Evolutionary conservation across 30 jellyfish, hydroid and myxozoan species (phyloP).

Genomic region (Chironex yamaguchii): DNA sequence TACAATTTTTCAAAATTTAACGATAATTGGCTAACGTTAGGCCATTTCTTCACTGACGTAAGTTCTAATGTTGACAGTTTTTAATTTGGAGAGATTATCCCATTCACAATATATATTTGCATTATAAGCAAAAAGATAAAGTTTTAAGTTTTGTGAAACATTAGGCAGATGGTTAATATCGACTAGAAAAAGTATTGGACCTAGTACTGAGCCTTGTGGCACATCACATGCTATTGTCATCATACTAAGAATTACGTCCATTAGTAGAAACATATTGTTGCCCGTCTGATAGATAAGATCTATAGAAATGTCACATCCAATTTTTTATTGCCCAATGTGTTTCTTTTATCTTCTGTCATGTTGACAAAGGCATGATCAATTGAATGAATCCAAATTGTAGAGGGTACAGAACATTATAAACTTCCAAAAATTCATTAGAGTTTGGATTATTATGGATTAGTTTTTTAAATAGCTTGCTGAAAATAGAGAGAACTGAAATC

Average conservation of each 20-base stretch:
- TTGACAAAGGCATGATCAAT: too few species aligned
- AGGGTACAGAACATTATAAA: too few species aligned
- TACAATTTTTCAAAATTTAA: constrained; percentile 17
- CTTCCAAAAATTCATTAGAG: too few species aligned
- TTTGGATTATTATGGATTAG: too few species aligned
- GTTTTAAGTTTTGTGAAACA: constrained; percentile 41
- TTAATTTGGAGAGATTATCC: constrained; percentile 30
- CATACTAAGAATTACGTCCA: constrained; percentile 4
- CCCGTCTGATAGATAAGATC: too few species aligned
- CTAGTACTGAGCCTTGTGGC: constrained; percentile 57
- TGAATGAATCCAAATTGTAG: too few species aligned
- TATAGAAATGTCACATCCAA: too few species aligned
- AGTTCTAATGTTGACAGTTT: constrained; percentile 5
- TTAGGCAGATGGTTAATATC: constrained; percentile 58
- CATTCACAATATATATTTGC: constrained; percentile 56
- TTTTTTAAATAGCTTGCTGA: too few species aligned
- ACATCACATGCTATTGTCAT: constrained; percentile 34
- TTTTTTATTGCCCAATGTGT: too few species aligned
- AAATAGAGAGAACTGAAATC: too few species aligned
- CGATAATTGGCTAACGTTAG: constrained; percentile 16
- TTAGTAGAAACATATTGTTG: too few species aligned
- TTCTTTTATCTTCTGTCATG: too few species aligned
- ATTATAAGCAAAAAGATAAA: constrained; percentile 67
- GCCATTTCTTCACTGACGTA: constrained; percentile 25
- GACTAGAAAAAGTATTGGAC: constrained; percentile 64